phyloP scores from a whole-genome alignment of 2,113 vertebrate species.

The Harpagus bidentatus region DNA sequence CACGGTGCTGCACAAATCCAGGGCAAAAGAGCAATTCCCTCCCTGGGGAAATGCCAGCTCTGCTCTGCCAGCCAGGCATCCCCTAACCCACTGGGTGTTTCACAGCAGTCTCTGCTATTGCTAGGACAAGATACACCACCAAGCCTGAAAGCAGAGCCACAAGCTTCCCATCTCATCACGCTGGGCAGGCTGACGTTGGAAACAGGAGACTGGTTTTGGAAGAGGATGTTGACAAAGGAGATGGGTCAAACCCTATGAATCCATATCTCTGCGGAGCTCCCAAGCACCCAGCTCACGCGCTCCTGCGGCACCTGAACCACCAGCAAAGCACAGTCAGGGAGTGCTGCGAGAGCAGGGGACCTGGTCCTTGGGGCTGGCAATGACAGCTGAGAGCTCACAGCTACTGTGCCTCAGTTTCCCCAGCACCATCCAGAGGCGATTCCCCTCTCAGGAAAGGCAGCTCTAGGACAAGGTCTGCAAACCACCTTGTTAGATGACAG shows the following conservation, averaged over 20 bases:
- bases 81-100: rapidly evolving
- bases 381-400: background rate
- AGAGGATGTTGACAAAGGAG: background rate
- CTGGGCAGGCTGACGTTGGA: rapidly evolving
- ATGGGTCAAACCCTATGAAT: background rate
- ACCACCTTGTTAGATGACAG: background rate
- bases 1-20: background rate
- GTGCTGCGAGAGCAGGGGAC: rapidly evolving
- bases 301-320: background rate
- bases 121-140: background rate
- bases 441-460: background rate
- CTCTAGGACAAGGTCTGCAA: background rate
- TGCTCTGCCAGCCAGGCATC: background rate
- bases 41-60: background rate
- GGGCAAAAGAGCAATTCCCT: rapidly evolving
- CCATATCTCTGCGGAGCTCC: rapidly evolving
- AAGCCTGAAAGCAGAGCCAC: background rate
- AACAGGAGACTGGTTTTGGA: background rate
- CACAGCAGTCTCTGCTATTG: background rate
- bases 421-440: background rate
- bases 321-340: background rate
- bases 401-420: background rate
- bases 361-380: background rate
- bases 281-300: rapidly evolving
- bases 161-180: rapidly evolving